These are phyloP conservation scores for Cantharis nigra DNA, from an alignment of 2,888 invertebrate genomes.

Conservation along the genomic window DNA sequence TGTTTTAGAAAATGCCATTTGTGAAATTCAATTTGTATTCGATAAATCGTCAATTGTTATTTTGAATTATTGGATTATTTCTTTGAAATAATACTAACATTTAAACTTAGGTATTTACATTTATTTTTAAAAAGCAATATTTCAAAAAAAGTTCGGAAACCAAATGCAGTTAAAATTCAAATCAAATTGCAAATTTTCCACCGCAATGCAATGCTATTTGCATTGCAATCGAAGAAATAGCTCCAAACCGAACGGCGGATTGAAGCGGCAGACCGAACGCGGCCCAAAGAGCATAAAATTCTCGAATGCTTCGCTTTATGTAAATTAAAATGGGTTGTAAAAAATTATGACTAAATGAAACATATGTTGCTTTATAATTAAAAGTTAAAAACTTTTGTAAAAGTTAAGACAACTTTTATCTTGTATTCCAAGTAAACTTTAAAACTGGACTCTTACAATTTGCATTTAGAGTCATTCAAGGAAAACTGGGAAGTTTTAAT, in stretches of 20 bases:
- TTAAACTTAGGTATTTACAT: no score
- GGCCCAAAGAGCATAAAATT: neutral
- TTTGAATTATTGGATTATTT: no score
- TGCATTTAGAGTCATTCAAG: neutral
- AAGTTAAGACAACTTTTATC: neutral
- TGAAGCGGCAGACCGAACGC: neutral
- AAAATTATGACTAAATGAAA: neutral
- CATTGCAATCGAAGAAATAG: neutral
- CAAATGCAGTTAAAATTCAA: no score
- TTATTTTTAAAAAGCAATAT: no score
- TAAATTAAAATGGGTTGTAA: neutral
- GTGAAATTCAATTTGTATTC: no score
- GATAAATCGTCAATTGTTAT: no score
- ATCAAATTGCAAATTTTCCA: no score
- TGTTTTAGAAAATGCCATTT: no score
- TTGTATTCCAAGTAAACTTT: neutral
- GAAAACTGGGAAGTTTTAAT: constrained; percentile 1
- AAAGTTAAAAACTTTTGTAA: neutral
- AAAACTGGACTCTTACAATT: neutral
- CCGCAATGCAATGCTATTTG: no score
- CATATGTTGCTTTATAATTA: neutral
- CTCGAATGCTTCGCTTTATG: neutral
- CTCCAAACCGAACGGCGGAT: neutral
- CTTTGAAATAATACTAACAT: no score
- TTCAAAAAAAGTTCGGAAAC: no score